These are phyloP conservation scores for Amiota minor DNA, from an alignment of 2,888 invertebrate species.

Conservation along the genomic window DNA sequence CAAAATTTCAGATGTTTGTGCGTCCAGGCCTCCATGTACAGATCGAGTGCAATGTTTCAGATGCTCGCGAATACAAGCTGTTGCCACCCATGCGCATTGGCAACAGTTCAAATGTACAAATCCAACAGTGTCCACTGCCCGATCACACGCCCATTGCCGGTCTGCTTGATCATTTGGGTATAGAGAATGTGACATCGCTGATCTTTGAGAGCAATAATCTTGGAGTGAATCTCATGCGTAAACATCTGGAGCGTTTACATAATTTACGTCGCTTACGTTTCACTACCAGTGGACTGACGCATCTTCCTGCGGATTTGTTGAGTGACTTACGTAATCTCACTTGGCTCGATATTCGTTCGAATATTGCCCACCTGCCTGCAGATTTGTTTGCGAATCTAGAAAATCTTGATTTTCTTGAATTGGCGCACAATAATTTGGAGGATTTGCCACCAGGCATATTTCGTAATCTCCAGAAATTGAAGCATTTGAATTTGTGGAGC, in stretches of 20 bases:
- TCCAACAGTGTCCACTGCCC: slow-evolving; percentile 71
- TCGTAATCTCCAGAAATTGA: slow-evolving; percentile 77
- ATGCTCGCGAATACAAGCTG: slow-evolving; percentile 63
- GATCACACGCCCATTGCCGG: slow-evolving; percentile 73
- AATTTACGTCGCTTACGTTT: slow-evolving; percentile 77
- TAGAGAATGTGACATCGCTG: slow-evolving; percentile 71
- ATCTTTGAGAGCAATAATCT: slow-evolving; percentile 76
- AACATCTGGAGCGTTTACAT: slow-evolving; percentile 77
- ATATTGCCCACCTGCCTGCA: slow-evolving; percentile 77
- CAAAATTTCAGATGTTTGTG: slow-evolving; percentile 68
- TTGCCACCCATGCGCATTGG: slow-evolving; percentile 69
- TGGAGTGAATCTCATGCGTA: slow-evolving; percentile 75
- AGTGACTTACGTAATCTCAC: slow-evolving; percentile 77
- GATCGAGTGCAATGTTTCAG: slow-evolving; percentile 69
- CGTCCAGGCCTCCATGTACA: slow-evolving; percentile 63
- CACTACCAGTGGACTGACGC: slow-evolving; percentile 77
- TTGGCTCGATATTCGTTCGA: slow-evolving; percentile 79
- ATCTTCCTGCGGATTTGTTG: slow-evolving; percentile 79
- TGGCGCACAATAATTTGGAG: slow-evolving; percentile 80
- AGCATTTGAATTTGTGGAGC: slow-evolving; percentile 80
- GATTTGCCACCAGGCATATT: slow-evolving; percentile 78
- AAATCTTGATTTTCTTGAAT: slow-evolving; percentile 78
- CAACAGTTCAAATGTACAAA: slow-evolving; percentile 64
- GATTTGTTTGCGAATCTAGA: slow-evolving; percentile 76
- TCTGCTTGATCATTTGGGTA: slow-evolving; percentile 69